phyloP scores from a whole-genome alignment of 2,888 invertebrate genomes.

The Cremastinae sp. region DNA sequence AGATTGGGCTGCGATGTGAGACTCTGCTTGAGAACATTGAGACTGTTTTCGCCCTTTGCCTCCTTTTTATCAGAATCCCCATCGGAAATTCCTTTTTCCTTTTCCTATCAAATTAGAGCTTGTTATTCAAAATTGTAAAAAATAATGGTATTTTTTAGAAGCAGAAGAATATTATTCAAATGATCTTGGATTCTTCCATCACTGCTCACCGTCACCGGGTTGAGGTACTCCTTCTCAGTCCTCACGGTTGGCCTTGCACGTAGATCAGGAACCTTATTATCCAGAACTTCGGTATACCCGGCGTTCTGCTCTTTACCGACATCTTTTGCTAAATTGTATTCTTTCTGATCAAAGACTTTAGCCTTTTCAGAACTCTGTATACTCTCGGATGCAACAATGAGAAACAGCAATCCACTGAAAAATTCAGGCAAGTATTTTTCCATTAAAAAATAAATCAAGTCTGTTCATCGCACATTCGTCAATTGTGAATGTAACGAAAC shows the following conservation, averaged over 20 bases:
- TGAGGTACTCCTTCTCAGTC: slow-evolving; percentile 38
- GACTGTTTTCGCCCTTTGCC: slow-evolving; percentile 57
- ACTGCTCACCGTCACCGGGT: no score
- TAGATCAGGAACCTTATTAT: slow-evolving; percentile 37
- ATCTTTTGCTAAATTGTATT: slow-evolving; percentile 36
- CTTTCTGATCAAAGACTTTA: slow-evolving; percentile 36
- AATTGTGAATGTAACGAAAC: no score
- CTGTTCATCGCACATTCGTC: not conserved
- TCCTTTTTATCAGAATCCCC: slow-evolving; percentile 49
- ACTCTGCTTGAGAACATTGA: slow-evolving; percentile 73
- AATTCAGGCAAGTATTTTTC: not conserved
- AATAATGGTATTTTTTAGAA: no score
- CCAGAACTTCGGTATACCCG: slow-evolving; percentile 18
- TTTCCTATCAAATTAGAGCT: no score
- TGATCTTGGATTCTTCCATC: no score
- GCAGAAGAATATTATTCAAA: no score
- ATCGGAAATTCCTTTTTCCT: slow-evolving; percentile 51
- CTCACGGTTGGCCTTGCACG: slow-evolving; percentile 52
- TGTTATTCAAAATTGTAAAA: no score
- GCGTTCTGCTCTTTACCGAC: slow-evolving; percentile 4
- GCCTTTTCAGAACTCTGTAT: slow-evolving; percentile 57
- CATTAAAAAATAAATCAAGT: no score
- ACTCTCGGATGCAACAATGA: slow-evolving; percentile 84
- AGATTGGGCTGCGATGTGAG: slow-evolving; percentile 76
- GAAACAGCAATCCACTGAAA: slow-evolving; percentile 83